Evolutionary conservation across 2,888 invertebrate genomes (phyloP).

Genomic region (Temnothorax rugatulus): DNA sequence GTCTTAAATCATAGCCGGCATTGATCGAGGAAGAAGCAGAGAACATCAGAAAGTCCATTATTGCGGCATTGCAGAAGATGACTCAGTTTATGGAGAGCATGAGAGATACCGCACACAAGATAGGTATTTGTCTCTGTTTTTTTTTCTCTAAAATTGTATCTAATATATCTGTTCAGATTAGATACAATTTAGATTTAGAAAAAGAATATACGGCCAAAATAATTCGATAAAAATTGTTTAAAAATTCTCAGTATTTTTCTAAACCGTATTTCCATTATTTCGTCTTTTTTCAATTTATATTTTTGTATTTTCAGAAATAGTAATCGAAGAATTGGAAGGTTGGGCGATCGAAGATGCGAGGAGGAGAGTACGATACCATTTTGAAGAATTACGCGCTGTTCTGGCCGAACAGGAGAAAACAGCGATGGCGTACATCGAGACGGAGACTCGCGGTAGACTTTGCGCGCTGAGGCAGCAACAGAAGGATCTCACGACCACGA

Average conservation of each 20-base stretch:
- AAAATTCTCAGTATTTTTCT: not conserved
- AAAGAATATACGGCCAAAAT: not conserved
- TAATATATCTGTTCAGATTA: too few relatives aligned
- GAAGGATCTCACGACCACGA: constrained; percentile 87
- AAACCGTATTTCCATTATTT: constrained; percentile 9
- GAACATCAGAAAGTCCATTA: constrained; percentile 86
- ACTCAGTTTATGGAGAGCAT: constrained; percentile 87
- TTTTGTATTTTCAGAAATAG: constrained; percentile 80
- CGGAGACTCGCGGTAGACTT: constrained; percentile 87
- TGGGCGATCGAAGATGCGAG: constrained; percentile 82
- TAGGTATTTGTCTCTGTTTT: constrained; percentile 79
- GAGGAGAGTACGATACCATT: constrained; percentile 87
- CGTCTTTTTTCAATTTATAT: not conserved
- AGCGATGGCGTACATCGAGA: constrained; percentile 87
- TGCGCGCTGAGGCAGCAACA: constrained; percentile 87
- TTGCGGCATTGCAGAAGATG: constrained; percentile 87
- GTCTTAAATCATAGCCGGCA: constrained; percentile 84
- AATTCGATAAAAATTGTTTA: not conserved
- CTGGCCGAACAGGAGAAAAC: constrained; percentile 87
- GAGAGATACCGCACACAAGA: constrained; percentile 86
- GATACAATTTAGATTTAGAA: not conserved
- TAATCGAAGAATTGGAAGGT: constrained; percentile 79
- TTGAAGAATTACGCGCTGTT: constrained; percentile 87
- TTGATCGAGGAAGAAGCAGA: constrained; percentile 88
- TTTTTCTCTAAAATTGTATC: not conserved